A percentile compares a stretch with the other conserved stretches of the same genome.
Evolutionary conservation across 2,888 invertebrate genomes (phyloP).

Genomic region (Lasioglossum villosulum): DNA sequence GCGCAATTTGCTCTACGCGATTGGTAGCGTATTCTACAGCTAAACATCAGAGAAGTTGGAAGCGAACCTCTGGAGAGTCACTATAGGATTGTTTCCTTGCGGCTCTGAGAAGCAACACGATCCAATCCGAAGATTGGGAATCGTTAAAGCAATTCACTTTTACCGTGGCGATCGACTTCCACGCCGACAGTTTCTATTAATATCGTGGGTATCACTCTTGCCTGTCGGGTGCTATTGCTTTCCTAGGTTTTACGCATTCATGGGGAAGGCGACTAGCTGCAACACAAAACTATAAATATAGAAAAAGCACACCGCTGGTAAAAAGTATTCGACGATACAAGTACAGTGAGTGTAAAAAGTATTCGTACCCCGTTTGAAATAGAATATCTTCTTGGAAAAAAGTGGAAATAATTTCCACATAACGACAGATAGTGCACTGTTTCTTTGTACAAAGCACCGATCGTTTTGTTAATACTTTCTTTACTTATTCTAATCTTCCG

Average conservation of each 20-base stretch:
- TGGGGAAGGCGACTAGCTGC: not conserved
- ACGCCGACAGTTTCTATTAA: not conserved
- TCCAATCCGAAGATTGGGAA: slow-evolving; percentile 61
- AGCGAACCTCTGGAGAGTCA: slow-evolving; percentile 62
- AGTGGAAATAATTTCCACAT: not conserved
- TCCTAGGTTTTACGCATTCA: not conserved
- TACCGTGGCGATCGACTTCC: slow-evolving; percentile 15
- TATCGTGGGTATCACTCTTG: not conserved
- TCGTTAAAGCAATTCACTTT: slow-evolving; percentile 58
- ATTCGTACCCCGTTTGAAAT: too few relatives aligned
- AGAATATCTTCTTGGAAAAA: too few relatives aligned
- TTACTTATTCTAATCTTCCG: not conserved
- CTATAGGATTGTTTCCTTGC: slow-evolving; percentile 56
- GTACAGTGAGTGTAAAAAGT: too few relatives aligned
- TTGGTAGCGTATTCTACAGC: slow-evolving; percentile 47
- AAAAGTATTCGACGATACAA: not conserved
- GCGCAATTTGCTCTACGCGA: not conserved
- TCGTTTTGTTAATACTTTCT: not conserved
- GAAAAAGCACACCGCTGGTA: not conserved
- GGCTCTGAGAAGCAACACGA: slow-evolving; percentile 35
- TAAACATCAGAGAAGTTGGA: slow-evolving; percentile 51
- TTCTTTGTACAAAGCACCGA: not conserved
- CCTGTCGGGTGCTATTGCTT: not conserved
- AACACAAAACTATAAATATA: not conserved
- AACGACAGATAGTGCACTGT: too few relatives aligned